A percentile compares a stretch with the other conserved stretches of the same genome.
phyloP scores from a whole-genome alignment of 2,113 vertebrate species.

The Nothobranchius furzeri region DNA sequence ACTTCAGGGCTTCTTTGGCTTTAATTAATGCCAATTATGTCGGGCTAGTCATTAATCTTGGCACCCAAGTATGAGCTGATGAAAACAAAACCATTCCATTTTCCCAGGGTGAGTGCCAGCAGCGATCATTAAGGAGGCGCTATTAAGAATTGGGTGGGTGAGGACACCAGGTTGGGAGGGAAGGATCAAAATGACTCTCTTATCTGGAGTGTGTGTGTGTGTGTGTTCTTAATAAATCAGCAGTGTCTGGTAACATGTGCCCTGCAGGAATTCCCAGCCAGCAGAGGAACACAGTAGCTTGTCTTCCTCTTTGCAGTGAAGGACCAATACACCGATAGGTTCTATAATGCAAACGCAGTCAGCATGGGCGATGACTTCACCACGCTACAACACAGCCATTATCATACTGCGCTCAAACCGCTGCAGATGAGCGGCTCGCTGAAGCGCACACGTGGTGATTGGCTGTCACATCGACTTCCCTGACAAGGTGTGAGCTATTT shows the following conservation, averaged over 20 bases:
- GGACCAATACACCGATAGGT: background rate
- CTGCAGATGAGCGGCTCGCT: conserved; percentile 40
- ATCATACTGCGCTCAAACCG: conserved; percentile 37
- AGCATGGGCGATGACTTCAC: conserved; percentile 30
- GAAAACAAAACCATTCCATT: conserved; percentile 71
- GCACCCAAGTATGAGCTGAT: conserved; percentile 70
- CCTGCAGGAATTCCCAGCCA: conserved; percentile 7
- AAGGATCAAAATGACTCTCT: conserved; percentile 40
- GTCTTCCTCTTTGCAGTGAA: conserved; percentile 20
- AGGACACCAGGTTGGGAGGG: conserved; percentile 41
- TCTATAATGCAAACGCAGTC: conserved; percentile 48
- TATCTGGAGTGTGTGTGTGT: conserved; percentile 21
- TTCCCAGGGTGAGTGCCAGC: conserved; percentile 62
- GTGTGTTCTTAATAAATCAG: background rate
- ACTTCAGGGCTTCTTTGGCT: conserved; percentile 64
- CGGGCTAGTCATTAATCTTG: conserved; percentile 73
- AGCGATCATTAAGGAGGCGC: conserved; percentile 65
- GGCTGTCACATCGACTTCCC: conserved; percentile 53
- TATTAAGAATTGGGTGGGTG: conserved; percentile 51
- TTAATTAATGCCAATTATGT: conserved; percentile 76
- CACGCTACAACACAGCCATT: conserved; percentile 15
- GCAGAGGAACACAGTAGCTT: conserved; percentile 11
- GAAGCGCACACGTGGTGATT: conserved; percentile 57
- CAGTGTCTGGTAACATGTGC: conserved; percentile 4
- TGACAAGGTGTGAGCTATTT: conserved; percentile 36